A percentile compares a stretch with the other conserved stretches of the same genome.
Conservation (phyloP, 2,113 vertebrate genomes). For the Casuarius casuarius region DNA sequence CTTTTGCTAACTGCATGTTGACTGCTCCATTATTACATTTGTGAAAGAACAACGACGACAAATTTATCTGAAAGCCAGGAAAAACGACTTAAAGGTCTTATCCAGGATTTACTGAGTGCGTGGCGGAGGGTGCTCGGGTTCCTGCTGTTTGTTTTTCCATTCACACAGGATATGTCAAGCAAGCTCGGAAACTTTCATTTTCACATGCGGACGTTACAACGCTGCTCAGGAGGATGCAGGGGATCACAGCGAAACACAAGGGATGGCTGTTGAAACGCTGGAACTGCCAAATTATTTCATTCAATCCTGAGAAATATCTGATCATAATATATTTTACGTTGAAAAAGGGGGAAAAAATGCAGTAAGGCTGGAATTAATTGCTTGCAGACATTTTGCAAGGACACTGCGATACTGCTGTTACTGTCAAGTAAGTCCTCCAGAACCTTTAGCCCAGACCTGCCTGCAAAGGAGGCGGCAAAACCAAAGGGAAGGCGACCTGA, state of each 20-base stretch:
- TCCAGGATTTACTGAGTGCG: not conserved
- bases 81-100: not conserved
- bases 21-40: not conserved
- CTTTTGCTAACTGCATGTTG: not conserved
- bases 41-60: not conserved
- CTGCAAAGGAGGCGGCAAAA: not conserved
- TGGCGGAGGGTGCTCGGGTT: not conserved
- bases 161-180: no score
- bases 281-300: not conserved
- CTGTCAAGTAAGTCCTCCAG: not conserved
- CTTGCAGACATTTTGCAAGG: not conserved
- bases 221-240: rapidly evolving
- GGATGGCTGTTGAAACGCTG: rapidly evolving
- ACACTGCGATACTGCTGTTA: not conserved
- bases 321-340: rapidly evolving
- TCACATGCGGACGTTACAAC: not conserved
- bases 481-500: not conserved
- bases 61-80: not conserved
- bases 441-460: not conserved
- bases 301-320: not conserved
- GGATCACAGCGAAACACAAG: not conserved
- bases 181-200: not conserved
- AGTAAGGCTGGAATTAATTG: no score
- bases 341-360: not conserved
- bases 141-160: not conserved